Percentiles rank a stretch among this genome's conserved stretches.
phyloP scores from a whole-genome alignment of 2,113 vertebrate species.

The Heliornis fulica region DNA sequence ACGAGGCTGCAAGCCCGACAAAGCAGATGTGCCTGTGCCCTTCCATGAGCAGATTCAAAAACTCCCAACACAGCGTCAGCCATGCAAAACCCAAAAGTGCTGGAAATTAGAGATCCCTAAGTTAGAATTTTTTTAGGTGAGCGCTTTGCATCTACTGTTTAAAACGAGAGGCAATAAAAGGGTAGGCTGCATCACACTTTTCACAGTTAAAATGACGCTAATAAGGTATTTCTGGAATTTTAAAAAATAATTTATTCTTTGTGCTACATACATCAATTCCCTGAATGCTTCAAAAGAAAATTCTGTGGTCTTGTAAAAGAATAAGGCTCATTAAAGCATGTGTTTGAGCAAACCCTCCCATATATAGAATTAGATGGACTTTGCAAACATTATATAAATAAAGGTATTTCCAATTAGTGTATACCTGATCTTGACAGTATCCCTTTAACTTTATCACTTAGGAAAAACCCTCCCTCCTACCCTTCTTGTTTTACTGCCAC shows the following conservation, averaged over 20 bases:
- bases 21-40: background rate
- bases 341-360: background rate
- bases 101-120: background rate
- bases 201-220: background rate
- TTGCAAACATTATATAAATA: background rate
- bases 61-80: no score
- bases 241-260: background rate
- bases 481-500: constrained; percentile 67
- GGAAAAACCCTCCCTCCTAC: background rate
- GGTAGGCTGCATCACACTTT: background rate
- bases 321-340: background rate
- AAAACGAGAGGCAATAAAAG: background rate
- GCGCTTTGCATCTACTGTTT: background rate
- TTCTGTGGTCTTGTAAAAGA: background rate
- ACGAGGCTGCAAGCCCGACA: rapidly evolving
- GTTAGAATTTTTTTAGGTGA: background rate
- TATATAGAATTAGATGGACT: background rate
- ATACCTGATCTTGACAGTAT: constrained; percentile 31
- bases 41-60: background rate
- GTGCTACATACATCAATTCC: background rate
- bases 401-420: background rate
- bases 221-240: background rate
- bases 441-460: constrained; percentile 55
- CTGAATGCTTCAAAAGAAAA: background rate
- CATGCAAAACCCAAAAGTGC: background rate